These are phyloP conservation scores for Ectemnius continuus DNA, from an alignment of 2,888 invertebrate genomes.

Conservation along the genomic window DNA sequence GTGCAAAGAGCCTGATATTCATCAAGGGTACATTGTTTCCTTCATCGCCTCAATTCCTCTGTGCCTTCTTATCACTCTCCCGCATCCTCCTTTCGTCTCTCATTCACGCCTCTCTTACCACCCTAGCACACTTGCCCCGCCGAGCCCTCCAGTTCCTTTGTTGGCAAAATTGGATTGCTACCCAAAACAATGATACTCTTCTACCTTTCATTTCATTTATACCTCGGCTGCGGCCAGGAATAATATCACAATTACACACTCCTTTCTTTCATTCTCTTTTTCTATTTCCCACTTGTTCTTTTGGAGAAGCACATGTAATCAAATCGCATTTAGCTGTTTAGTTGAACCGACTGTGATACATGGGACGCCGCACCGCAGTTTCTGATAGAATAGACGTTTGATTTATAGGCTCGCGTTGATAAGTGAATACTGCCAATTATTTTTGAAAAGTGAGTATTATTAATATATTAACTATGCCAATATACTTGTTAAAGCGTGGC, in stretches of 20 bases:
- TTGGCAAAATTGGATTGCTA: conserved; percentile 46
- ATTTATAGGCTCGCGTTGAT: not conserved
- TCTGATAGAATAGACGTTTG: too few species aligned
- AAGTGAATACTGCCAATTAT: not conserved
- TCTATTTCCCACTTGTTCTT: not conserved
- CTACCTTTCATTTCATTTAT: conserved; percentile 1
- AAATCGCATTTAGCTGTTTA: not conserved
- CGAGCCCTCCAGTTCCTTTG: conserved; percentile 48
- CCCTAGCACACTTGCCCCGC: conserved; percentile 43
- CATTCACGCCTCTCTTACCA: conserved; percentile 12
- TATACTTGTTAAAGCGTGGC: conserved; percentile 8
- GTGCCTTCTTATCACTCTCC: conserved; percentile 28
- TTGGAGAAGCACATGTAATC: not conserved
- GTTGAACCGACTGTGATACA: not conserved
- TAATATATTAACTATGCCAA: not conserved
- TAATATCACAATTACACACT: not conserved
- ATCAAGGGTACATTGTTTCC: conserved; percentile 54
- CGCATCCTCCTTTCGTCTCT: not conserved
- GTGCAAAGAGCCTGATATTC: conserved; percentile 56
- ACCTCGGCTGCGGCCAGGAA: not conserved
- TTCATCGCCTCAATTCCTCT: conserved; percentile 36
- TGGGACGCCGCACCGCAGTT: too few species aligned
- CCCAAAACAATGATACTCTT: conserved; percentile 30
- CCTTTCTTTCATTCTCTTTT: too few species aligned
- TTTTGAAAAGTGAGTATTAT: not conserved